A percentile compares a stretch with the other conserved stretches of the same genome.
Conservation (phyloP, 2,113 vertebrate genomes). For the Anser cygnoides region DNA sequence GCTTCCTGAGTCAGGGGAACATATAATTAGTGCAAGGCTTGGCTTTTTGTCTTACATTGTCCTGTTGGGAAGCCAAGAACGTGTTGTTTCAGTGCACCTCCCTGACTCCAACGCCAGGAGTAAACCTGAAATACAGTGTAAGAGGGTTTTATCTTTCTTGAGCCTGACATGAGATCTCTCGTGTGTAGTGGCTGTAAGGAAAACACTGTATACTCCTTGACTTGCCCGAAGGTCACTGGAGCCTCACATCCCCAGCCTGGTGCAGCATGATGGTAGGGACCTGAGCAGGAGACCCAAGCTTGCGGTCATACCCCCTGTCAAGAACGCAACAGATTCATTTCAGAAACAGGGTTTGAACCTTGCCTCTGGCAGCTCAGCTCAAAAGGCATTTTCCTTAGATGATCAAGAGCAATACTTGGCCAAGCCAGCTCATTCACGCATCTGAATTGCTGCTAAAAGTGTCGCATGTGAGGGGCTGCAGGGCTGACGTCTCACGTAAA, state of each 20-base stretch:
- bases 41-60: not conserved
- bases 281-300: not conserved
- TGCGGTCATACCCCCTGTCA: rapidly evolving
- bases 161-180: rapidly evolving
- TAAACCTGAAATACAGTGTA: not conserved
- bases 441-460: not conserved
- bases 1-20: not conserved
- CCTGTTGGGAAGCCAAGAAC: not conserved
- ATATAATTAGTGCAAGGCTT: not conserved
- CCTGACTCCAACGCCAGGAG: too few relatives aligned
- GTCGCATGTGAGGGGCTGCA: rapidly evolving
- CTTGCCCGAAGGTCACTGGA: not conserved
- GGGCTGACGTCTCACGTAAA: rapidly evolving
- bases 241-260: not conserved
- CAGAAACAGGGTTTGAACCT: not conserved
- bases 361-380: not conserved
- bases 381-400: not conserved
- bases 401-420: not conserved
- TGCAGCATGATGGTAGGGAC: rapidly evolving
- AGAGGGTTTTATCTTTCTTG: not conserved
- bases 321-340: not conserved
- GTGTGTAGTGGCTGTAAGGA: rapidly evolving
- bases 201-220: not conserved
- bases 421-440: not conserved
- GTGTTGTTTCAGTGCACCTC: not conserved